Base-by-base conservation (phyloP, 2,113 vertebrate species). In the Pomatorhinus ruficollis region DNA sequence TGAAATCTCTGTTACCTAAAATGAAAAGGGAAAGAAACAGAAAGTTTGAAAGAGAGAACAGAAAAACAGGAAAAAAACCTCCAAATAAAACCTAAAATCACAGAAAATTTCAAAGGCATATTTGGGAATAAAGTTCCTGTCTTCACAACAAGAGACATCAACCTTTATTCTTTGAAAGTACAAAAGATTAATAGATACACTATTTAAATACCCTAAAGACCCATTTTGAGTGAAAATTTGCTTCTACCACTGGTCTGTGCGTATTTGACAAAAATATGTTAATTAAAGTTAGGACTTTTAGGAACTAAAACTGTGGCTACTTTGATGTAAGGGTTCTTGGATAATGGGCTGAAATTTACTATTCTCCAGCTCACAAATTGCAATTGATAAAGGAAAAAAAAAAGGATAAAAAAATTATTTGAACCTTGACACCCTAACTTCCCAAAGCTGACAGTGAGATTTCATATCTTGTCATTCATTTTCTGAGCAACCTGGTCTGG, bases 161-260 rank as follows among this genome's bases (percentile, higher is more conserved):
- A 31, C 17, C 19, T 56, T 39, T 69, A 4, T 60, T 93, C 39
- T 71, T 89, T 66, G 47, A 94, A 96, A 81, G 16, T 33, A 69
- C 10, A 50, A 35, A 89, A 66, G 15, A 35, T 68, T 0, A 90
- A 27, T 74, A 77, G n/a, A 23, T 83, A 11, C 6, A 57, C 19
- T 20, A 31, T 50, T 86, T 28, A 44, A 39, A 72, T 69, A 57
- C n/a, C 25, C 12, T 12, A 60, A 78, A 84, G 47, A 74, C 28
- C 7, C 19, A 24, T 83, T 91, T 65, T 71, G 40, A 83, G 9
- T 80, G 24, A 89, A 86, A 71, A 50, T 56, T 53, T 44, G 8
- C 24, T 87, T 69, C 12, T 40, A 6, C 68, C 35, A 40, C 45
- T 77, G 49, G 16, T 8, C 59, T 74, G 5, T 49, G 24, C 16